Base-by-base conservation (phyloP, 2,888 invertebrate genomes). In the Nemotelus nigrinus region DNA sequence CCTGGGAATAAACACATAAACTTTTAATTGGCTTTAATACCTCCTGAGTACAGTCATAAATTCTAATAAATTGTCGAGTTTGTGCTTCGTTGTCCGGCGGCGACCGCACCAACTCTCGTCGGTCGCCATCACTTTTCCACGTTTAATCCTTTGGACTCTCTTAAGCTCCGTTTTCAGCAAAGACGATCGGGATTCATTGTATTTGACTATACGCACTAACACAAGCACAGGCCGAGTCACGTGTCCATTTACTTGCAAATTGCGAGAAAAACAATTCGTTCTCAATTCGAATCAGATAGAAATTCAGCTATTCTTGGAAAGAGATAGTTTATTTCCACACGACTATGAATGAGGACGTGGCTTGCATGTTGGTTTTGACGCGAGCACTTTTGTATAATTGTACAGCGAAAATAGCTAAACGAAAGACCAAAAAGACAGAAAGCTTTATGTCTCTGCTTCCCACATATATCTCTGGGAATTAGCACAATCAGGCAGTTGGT, bases 21-120 rank as follows among this genome's bases (percentile, higher is more conserved):
- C 64, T 79, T 79, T 79, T 79, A 79, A 79, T 79, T 79, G 79
- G 76, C 76, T 76, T 63, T 71, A 77, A 78, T 64, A 71, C 78
- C 76, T 76, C 63, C 71, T 53, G 63, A 71, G 72, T 76, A 60
- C 41, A 76, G 72, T 58, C 77, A 72, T 79, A 79, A 79, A 79
- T 79, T 78, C 71, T 68, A 79, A 79, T 78, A 79, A 79, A 47
- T 77, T 75, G 71, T 71, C 50, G 50, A 47, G 68, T 68, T 68
- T 68, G 68, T 48, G 8, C 50, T 25, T 68, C 63, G 63, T 63
- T 63, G 43, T 39, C 43, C 63, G 63, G 41, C 8, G 43, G 41
- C 39, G 63, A 39, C 41, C 63, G 8, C 39, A 25, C 41, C 43
- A 3, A 39, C 6, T 50, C 50, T 8, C 50, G 4, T 50, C 8